Conservation (phyloP, 2,113 vertebrate species). For the Vireo altiloquus region DNA sequence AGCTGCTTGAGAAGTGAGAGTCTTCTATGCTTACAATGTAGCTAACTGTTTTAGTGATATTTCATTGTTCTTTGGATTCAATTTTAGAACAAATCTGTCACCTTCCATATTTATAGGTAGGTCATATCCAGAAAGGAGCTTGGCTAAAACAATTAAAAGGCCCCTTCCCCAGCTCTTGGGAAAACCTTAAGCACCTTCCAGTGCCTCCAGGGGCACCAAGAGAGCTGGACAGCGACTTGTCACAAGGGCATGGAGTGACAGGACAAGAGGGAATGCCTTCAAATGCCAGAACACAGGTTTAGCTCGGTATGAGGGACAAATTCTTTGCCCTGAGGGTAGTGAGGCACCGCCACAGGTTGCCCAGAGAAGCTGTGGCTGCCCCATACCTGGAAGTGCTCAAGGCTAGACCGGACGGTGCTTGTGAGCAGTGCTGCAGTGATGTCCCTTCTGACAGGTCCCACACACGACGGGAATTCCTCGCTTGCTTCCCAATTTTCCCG, state of each 20-base stretch:
- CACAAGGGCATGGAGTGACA: background rate
- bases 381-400: accelerated
- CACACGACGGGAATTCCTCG: accelerated
- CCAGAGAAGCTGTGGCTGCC: background rate
- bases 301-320: background rate
- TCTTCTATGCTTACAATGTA: background rate
- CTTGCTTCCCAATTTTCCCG: accelerated
- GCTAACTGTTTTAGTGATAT: no score
- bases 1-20: background rate
- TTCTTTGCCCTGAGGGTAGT: accelerated
- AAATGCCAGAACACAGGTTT: no score
- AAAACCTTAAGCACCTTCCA: no score
- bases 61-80: background rate
- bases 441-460: background rate
- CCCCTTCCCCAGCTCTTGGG: background rate
- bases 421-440: background rate
- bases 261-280: background rate
- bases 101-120: accelerated
- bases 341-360: background rate
- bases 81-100: background rate
- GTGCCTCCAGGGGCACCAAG: background rate
- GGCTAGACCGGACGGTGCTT: no score
- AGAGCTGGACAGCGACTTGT: background rate
- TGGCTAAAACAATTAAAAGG: accelerated
- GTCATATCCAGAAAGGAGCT: background rate